These are phyloP conservation scores for Ceratina calcarata DNA, from an alignment of 1,140 invertebrate genomes.

Conservation along the genomic window DNA sequence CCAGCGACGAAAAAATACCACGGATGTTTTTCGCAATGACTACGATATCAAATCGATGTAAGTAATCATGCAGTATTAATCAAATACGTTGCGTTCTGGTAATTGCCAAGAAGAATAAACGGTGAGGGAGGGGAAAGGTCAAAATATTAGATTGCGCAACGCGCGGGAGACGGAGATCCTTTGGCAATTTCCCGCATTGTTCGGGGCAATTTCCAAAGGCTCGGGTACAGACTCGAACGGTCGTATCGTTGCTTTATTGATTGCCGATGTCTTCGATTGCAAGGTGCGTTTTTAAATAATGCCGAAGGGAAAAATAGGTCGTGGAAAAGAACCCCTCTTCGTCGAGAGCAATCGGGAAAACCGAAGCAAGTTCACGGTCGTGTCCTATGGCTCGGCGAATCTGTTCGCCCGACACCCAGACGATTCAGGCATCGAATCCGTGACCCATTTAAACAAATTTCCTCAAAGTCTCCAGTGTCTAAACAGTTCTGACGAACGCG, in stretches of 20 bases:
- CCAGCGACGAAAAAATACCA: no score
- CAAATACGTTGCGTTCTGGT: neutral
- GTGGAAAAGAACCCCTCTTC: neutral
- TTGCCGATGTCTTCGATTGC: neutral
- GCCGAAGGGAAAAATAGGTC: neutral
- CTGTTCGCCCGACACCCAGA: neutral
- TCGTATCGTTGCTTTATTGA: no score
- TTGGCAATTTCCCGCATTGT: neutral
- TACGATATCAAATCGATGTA: no score
- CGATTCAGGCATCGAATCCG: neutral
- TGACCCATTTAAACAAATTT: neutral
- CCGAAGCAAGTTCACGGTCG: constrained; percentile 38
- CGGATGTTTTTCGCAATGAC: no score
- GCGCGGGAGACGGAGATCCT: neutral
- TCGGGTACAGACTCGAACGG: no score
- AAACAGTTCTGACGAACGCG: neutral
- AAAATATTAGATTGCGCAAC: neutral
- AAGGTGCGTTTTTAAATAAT: neutral
- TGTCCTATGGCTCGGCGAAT: neutral
- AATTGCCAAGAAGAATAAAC: neutral
- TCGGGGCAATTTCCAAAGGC: neutral
- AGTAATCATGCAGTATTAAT: neutral
- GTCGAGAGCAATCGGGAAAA: neutral
- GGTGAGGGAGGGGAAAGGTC: neutral
- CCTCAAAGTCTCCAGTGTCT: neutral